These are phyloP conservation scores for Thoracochromis brauschi DNA, from an alignment of 2,113 vertebrate genomes.

Conservation along the genomic window DNA sequence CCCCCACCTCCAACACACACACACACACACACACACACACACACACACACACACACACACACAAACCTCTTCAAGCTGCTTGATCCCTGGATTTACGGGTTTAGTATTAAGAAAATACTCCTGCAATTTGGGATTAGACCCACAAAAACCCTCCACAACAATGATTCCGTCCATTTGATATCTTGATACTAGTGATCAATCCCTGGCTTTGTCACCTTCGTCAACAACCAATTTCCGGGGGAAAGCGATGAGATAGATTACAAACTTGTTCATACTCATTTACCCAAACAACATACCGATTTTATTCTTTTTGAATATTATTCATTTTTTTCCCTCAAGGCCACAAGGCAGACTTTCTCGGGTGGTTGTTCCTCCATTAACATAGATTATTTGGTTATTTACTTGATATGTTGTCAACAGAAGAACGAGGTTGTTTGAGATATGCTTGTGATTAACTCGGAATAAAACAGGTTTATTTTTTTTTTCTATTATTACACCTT, in stretches of 20 bases:
- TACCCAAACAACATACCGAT: background rate
- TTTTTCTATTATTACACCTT: background rate
- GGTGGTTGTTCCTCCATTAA: background rate
- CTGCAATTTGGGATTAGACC: constrained; percentile 83
- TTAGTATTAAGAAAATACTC: constrained; percentile 78
- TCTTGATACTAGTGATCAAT: constrained; percentile 71
- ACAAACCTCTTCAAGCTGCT: constrained; percentile 45
- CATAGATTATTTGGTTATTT: background rate
- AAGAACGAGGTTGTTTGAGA: background rate
- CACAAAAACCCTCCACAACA: constrained; percentile 68
- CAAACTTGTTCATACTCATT: background rate
- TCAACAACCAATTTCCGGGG: background rate
- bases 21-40: constrained; percentile 52
- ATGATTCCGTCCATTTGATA: constrained; percentile 69
- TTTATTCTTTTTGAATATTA: background rate
- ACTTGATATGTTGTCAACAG: background rate
- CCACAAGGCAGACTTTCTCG: background rate
- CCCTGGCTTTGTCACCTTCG: constrained; percentile 39
- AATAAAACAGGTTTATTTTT: background rate
- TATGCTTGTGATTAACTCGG: background rate
- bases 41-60: constrained; percentile 34
- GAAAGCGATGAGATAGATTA: background rate
- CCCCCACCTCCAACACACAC: background rate
- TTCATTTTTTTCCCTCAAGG: accelerated
- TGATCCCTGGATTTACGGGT: constrained; percentile 78